Evolutionary conservation across 2,888 invertebrate species (phyloP).

Genomic region (Eupeodes latifasciatus): DNA sequence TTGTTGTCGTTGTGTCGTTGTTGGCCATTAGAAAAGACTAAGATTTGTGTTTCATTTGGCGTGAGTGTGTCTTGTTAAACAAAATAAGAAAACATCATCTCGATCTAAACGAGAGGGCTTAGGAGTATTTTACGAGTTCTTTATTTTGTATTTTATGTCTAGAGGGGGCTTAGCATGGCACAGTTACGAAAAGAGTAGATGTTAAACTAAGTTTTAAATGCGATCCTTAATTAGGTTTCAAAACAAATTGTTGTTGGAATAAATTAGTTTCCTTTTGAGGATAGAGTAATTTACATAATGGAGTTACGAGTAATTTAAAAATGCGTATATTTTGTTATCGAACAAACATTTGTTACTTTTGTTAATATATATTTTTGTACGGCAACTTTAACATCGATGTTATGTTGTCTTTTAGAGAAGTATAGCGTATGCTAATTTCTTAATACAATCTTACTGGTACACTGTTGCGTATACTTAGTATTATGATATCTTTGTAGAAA

Average conservation of each 20-base stretch:
- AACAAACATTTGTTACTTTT: no score
- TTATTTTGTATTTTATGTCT: conserved; percentile 52
- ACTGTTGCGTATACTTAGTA: no score
- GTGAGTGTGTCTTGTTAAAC: conserved; percentile 50
- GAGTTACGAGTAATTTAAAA: no score
- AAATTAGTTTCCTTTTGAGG: background rate
- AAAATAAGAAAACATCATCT: conserved; percentile 24
- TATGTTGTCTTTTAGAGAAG: no score
- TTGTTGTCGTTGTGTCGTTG: no score
- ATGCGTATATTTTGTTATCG: no score
- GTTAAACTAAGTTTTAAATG: conserved; percentile 66
- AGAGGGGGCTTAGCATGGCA: conserved; percentile 35
- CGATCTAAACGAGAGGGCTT: conserved; percentile 37
- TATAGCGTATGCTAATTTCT: no score
- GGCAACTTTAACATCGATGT: no score
- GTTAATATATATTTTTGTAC: no score
- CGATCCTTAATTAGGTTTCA: conserved; percentile 47
- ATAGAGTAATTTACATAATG: background rate
- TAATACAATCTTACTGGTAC: no score
- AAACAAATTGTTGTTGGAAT: conserved; percentile 21
- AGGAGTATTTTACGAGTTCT: conserved; percentile 62
- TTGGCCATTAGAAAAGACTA: background rate
- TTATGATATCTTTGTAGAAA: no score
- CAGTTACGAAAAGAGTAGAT: conserved; percentile 48
- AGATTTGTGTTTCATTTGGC: conserved; percentile 4